Base-by-base conservation (phyloP, 1,140 invertebrate species). In the Drosophila chauvacae region DNA sequence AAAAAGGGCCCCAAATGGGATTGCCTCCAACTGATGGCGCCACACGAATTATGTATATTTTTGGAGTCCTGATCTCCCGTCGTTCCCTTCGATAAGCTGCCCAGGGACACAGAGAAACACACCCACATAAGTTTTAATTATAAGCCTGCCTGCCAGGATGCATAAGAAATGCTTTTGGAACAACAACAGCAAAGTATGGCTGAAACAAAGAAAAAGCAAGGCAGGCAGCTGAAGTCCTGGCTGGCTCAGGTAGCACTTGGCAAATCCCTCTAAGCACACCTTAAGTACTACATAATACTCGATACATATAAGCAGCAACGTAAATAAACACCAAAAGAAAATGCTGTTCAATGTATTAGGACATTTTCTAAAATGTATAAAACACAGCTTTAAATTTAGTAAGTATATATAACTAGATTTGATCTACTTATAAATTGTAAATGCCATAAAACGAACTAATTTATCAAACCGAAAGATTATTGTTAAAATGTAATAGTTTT, bases 231-330 rank as follows among this genome's bases (percentile, higher is more conserved):
- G 48, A 35, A 69, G 61, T 63, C 41, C 47, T 81, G 41, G 59
- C 44, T 87, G 41, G 70, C 58, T 53, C 42, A 70, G 71, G 78
- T 64, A 65, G 66, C 74, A 71, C 77, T 79, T 68, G 47, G 61
- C 45, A 87, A 87, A 88, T 88, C 84, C 84, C 69, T 50, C 66
- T 88, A 80, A 87, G 84, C 47, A 80, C 73, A 77, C 64, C 69
- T 62, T 87, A 80, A 87, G 84, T 88, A 87, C 80, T 81, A 77
- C 64, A 88, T 88, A 88, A 87, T 87, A 80, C 83, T 66, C 62
- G 61, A 80, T 74, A 80, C 79, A 81, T 51, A 72, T 73, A 64
- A 55, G 59, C 53, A 66, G 16, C 55, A 37, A 65, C 10, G 39
- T 59, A 75, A 47, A 57, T 33, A 39, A 35, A 51, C 64, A 58